These are phyloP conservation scores for Cepaea nemoralis DNA, from an alignment of 1,140 invertebrate species.

Conservation along the genomic window DNA sequence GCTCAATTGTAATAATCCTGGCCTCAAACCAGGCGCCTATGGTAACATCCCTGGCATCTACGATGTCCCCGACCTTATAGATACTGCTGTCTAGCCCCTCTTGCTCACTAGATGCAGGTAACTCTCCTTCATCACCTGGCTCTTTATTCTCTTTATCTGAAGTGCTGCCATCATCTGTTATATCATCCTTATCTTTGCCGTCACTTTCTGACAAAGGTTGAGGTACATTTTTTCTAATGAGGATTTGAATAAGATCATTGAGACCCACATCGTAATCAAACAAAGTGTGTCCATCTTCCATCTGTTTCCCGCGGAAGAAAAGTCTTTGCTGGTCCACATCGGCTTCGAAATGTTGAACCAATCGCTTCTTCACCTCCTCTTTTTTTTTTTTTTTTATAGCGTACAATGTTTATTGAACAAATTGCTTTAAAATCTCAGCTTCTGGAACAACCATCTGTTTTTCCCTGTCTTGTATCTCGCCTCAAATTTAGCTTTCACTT, in stretches of 20 bases:
- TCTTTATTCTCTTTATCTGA: conserved; percentile 68
- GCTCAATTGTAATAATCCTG: conserved; percentile 69
- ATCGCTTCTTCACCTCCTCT: too few species aligned
- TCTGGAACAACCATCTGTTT: too few species aligned
- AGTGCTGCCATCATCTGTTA: conserved; percentile 44
- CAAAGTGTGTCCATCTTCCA: conserved; percentile 82
- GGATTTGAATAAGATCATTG: conserved; percentile 85
- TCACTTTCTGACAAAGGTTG: conserved; percentile 1
- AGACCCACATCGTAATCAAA: conserved; percentile 85
- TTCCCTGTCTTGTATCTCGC: too few species aligned
- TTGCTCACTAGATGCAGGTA: not conserved
- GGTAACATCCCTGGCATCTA: conserved; percentile 78
- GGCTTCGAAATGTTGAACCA: too few species aligned
- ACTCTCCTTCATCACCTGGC: conserved; percentile 33
- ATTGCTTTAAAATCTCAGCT: too few species aligned
- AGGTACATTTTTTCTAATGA: conserved; percentile 69
- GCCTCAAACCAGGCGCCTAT: conserved; percentile 74
- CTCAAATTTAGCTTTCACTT: too few species aligned
- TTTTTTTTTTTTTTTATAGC: too few species aligned
- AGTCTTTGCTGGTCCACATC: too few species aligned
- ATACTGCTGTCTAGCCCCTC: not conserved
- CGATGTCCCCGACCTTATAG: conserved; percentile 76
- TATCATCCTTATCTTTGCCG: conserved; percentile 11
- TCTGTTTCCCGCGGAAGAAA: too few species aligned
- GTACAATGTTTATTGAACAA: too few species aligned